phyloP scores from a whole-genome alignment of 2,113 vertebrate genomes.

The Centropus bengalensis region DNA sequence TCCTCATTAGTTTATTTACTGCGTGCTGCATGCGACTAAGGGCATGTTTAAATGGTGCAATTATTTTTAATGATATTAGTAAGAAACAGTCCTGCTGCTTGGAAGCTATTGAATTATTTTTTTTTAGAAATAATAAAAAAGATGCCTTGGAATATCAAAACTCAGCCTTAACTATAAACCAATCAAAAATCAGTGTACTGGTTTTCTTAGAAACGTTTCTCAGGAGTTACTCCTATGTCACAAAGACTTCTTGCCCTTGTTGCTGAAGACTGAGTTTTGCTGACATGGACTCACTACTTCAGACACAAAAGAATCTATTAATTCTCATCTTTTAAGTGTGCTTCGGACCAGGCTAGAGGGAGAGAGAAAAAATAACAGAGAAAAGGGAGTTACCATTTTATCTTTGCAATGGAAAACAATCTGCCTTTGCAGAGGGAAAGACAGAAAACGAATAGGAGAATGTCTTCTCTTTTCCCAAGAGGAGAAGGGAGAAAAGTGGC shows the following conservation, averaged over 20 bases:
- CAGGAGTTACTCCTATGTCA: conserved; percentile 1
- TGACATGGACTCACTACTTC: background rate
- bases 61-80: background rate
- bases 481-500: background rate
- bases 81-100: background rate
- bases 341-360: background rate
- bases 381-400: background rate
- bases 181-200: rapidly evolving
- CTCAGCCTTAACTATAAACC: background rate
- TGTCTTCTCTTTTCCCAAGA: background rate
- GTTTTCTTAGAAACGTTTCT: background rate
- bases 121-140: background rate
- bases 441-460: background rate
- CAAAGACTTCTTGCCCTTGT: background rate
- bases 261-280: background rate
- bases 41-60: background rate
- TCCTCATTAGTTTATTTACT: background rate
- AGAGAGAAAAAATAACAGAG: background rate
- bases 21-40: background rate
- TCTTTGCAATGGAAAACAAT: background rate
- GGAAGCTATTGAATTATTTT: rapidly evolving
- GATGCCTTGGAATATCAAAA: background rate
- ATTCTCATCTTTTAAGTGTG: background rate
- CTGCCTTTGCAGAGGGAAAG: background rate
- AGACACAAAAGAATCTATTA: background rate